A percentile compares a stretch with the other conserved stretches of the same genome.
Conservation (phyloP, 2,888 invertebrate species). For the Tipula vernalis region DNA sequence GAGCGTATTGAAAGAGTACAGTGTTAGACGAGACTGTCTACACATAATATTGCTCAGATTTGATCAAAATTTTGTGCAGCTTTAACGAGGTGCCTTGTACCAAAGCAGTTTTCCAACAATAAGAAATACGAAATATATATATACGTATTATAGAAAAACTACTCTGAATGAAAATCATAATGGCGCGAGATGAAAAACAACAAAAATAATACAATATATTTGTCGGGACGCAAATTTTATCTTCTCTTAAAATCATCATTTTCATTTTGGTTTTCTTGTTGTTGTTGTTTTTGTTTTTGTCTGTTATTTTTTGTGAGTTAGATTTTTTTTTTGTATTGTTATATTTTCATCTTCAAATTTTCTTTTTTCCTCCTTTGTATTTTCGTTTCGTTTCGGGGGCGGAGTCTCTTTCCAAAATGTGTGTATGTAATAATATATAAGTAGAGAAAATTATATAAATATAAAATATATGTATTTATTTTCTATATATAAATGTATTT, state of each 20-base stretch:
- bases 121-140: background rate
- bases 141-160: background rate
- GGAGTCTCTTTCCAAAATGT: background rate
- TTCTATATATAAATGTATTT: background rate
- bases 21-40: too few relatives aligned
- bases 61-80: too few relatives aligned
- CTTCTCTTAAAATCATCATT: background rate
- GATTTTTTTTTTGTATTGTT: background rate
- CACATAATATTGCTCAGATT: too few relatives aligned
- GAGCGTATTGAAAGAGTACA: too few relatives aligned
- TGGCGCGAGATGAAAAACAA: background rate
- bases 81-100: too few relatives aligned
- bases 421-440: background rate
- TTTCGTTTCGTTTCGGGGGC: background rate
- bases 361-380: background rate
- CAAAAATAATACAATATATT: background rate
- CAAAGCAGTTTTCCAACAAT: background rate
- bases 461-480: background rate
- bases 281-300: background rate
- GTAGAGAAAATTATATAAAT: slow-evolving; percentile 4
- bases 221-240: slow-evolving; percentile 4
- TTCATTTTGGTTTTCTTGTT: background rate
- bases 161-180: background rate
- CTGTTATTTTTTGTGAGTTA: background rate
- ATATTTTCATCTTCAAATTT: background rate